Conservation (phyloP, 2,888 invertebrate genomes). For the Folsomia manolachei region DNA sequence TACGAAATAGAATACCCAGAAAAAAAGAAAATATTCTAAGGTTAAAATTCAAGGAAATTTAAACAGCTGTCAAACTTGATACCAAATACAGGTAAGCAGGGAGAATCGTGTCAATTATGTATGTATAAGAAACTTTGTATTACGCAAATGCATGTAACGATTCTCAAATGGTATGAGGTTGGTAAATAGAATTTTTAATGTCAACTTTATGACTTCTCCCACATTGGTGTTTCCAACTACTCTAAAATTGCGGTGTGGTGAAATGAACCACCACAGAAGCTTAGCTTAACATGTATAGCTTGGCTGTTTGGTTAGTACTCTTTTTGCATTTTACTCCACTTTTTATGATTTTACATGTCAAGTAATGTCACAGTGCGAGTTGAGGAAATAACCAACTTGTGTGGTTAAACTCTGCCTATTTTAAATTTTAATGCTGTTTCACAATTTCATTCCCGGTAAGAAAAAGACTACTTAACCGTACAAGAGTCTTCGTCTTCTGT, state of each 20-base stretch:
- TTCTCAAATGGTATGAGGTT: neutral
- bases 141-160: neutral
- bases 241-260: neutral
- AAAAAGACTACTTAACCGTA: neutral
- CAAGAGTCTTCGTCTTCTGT: no score
- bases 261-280: no score
- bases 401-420: neutral
- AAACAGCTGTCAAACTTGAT: neutral
- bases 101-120: no score
- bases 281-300: no score
- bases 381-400: neutral
- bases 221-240: neutral
- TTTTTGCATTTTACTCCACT: neutral
- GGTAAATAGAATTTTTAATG: conserved; percentile 6
- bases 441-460: neutral
- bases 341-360: neutral
- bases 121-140: neutral
- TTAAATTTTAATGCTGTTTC: conserved; percentile 4
- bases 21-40: neutral
- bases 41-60: neutral
- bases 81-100: neutral
- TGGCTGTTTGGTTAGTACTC: no score
- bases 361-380: neutral
- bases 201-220: neutral
- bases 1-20: neutral